Evolutionary conservation across 2,113 vertebrate genomes (phyloP), one percentile per base, ranked within the genome.

Genomic region (Kobus ellipsiprymnus): DNA sequence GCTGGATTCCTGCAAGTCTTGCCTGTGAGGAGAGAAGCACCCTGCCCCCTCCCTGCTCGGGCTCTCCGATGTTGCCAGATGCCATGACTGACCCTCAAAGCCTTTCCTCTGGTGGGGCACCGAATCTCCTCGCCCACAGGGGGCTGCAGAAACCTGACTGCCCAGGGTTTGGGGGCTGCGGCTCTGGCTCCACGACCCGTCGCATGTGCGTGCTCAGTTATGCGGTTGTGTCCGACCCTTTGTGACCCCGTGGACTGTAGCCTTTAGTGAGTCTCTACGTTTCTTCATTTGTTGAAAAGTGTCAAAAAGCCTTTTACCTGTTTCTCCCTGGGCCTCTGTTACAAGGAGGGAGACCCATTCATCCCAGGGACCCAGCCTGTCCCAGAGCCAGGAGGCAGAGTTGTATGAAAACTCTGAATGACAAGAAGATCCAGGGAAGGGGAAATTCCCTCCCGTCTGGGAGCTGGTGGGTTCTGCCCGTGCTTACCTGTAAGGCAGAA

Each of bases 21-120:
- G 23, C 23, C 36, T 1, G 0, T 1, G 4, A 25, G 29, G 1
- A 50, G 92, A 27, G 25, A 50, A 10, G 15, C 19, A 7, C 10
- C n/a, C 10, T 25, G 64, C n/a, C 46, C 8, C 33, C 2, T 0
- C 29, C 33, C 74, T 5, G 1, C 12, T 25, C 17, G 30, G 86
- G 82, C 78, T 1, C 57, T 59, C 17, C 52, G 40, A 27, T 7
- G 16, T 29, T 5, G 7, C 16, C 9, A 15, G 25, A 2, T 6
- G 17, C 29, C 12, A 25, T 4, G 11, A 17, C 54, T 52, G 15
- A 23, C 52, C 10, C 0, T 44, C 19, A 6, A 3, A 55, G 27
- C 40, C 9, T 8, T 25, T 40, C 33, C 36, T 29, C n/a, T 6
- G 1, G n/a, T 25, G 48, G 36, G 48, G 30, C 6, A 6, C 30